phyloP scores from a whole-genome alignment of 2,888 invertebrate genomes.

The Spilosoma lubricipeda region DNA sequence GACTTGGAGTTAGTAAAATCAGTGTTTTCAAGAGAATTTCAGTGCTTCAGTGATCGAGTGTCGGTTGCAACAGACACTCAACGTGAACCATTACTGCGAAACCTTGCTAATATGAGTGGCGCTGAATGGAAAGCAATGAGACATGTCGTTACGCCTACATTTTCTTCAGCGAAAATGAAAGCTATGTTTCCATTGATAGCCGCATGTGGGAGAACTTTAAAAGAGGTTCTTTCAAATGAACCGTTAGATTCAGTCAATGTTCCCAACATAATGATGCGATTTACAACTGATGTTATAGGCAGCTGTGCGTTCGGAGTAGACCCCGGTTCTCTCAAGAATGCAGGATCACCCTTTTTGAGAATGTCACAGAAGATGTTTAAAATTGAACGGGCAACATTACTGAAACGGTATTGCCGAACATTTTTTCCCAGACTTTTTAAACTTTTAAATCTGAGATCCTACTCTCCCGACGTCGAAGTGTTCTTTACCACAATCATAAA shows the following conservation, averaged over 20 bases:
- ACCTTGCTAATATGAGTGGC: constrained; percentile 82
- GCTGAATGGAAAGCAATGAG: constrained; percentile 81
- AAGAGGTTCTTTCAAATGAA: constrained; percentile 61
- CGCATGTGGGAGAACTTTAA: constrained; percentile 74
- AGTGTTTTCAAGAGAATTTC: constrained; percentile 73
- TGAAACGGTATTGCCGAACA: constrained; percentile 78
- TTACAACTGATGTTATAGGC: constrained; percentile 81
- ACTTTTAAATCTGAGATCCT: constrained; percentile 76
- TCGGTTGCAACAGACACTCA: constrained; percentile 77
- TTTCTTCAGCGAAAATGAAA: constrained; percentile 83
- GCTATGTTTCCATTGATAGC: constrained; percentile 81
- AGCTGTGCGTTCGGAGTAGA: constrained; percentile 82
- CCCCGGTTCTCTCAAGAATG: constrained; percentile 73
- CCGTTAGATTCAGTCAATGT: constrained; percentile 69
- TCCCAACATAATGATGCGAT: constrained; percentile 74
- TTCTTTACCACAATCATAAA: constrained; percentile 77
- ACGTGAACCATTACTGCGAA: constrained; percentile 79
- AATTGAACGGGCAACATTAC: constrained; percentile 68
- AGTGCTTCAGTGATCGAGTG: constrained; percentile 75
- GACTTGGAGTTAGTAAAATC: constrained; percentile 76
- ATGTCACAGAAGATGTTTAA: constrained; percentile 83
- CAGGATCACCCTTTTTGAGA: constrained; percentile 76
- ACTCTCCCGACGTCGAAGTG: constrained; percentile 74
- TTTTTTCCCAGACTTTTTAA: constrained; percentile 79
- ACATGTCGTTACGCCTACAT: constrained; percentile 80